Evolutionary conservation across 92 coral and sea anemone species (phyloP).

Genomic region (Metridium senile): DNA sequence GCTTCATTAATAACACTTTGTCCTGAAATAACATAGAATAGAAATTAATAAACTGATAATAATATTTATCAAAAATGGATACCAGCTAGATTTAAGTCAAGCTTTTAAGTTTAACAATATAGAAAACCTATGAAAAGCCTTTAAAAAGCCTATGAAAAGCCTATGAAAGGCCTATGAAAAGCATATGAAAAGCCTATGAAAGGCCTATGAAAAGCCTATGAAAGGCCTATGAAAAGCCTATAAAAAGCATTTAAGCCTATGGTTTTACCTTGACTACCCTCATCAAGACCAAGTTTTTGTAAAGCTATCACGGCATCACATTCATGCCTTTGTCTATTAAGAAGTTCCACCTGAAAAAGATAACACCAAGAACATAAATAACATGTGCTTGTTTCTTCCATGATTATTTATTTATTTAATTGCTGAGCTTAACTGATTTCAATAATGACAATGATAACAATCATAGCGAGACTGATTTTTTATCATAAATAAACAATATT

Average conservation of each 20-base stretch:
- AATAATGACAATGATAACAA: neutral
- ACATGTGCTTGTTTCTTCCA: too few relatives aligned
- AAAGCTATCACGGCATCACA: constrained; percentile 60
- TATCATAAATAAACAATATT: neutral
- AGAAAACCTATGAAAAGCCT: too few relatives aligned
- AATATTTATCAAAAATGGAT: neutral
- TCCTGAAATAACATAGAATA: neutral
- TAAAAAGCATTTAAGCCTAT: neutral
- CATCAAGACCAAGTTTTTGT: constrained; percentile 26
- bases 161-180: too few relatives aligned
- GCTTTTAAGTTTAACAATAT: too few relatives aligned
- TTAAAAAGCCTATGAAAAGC: too few relatives aligned
- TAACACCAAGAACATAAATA: neutral
- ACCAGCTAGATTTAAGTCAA: too few relatives aligned
- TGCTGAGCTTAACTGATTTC: too few relatives aligned
- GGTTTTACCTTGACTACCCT: constrained; percentile 37
- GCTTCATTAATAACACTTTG: neutral
- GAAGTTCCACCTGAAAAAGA: constrained; percentile 44
- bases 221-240: too few relatives aligned
- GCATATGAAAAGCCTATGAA: too few relatives aligned
- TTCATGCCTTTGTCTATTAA: constrained; percentile 67
- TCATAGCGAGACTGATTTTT: neutral
- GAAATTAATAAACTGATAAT: neutral
- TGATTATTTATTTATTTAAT: too few relatives aligned
- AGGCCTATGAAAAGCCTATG: too few relatives aligned